Percentiles rank a stretch among this genome's conserved stretches.
These are phyloP conservation scores for Tragelaphus imberbis DNA, from an alignment of 2,113 vertebrate species.

Conservation along the genomic window DNA sequence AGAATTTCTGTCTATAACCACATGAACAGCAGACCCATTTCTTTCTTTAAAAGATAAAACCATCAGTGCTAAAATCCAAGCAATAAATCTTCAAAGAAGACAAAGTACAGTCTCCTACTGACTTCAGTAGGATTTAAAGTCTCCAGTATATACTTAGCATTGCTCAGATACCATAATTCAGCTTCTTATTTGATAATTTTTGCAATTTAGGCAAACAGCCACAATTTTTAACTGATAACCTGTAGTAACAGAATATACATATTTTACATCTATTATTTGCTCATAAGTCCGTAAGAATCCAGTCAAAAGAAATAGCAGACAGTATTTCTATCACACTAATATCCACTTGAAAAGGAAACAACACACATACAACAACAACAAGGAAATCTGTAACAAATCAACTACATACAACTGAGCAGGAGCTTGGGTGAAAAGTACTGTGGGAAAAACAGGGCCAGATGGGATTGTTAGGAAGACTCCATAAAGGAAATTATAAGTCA, in stretches of 20 bases:
- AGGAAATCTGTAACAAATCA: conserved; percentile 14
- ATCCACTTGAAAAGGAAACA: not conserved
- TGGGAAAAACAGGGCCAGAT: not conserved
- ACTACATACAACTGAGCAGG: conserved; percentile 4
- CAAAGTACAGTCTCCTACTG: not conserved
- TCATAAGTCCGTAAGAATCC: not conserved
- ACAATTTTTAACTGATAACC: not conserved
- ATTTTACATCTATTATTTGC: not conserved
- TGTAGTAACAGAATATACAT: not conserved
- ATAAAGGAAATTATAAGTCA: conserved; percentile 21
- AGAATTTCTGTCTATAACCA: not conserved
- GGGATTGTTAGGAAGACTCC: not conserved
- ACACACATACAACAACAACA: not conserved
- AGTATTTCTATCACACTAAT: not conserved
- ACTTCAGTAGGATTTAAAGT: not conserved
- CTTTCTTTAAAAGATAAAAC: conserved; percentile 32
- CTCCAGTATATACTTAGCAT: not conserved
- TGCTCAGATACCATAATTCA: not conserved
- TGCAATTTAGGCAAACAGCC: conserved; percentile 12
- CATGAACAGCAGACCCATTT: not conserved
- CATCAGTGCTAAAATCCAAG: conserved; percentile 27
- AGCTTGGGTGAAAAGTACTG: not conserved
- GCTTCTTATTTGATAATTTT: not conserved
- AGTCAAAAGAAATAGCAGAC: not conserved
- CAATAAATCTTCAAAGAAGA: conserved; percentile 7